Base-by-base conservation (phyloP, 2,888 invertebrate species). In the Plagodis dolabraria region DNA sequence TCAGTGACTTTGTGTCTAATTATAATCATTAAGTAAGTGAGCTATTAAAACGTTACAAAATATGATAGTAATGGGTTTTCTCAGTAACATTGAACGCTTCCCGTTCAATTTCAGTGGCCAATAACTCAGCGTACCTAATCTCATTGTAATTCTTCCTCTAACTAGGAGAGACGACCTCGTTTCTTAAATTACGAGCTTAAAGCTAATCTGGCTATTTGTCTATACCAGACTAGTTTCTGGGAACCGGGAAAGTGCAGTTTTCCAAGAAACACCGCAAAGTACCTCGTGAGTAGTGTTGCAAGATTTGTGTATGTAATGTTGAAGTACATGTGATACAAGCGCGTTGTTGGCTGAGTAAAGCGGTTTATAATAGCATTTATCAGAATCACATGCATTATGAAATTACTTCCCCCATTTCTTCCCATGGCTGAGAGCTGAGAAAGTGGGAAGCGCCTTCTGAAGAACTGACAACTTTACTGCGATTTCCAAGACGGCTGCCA, bases 111-210 rank as follows among this genome's bases (percentile, higher is more conserved):
- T 8, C 38, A 33, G 33, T 8, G 64, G 54, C 63, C 66, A 50
- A 71, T 75, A 76, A 75, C 63, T 75, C 73, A 71, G 61, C 60
- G 66, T 68, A 22, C 22, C 22, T 22, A 69, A 74, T 67, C 70
- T 69, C 57, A 47, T 64, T 61, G 70, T 71, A 77, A 73, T 73
- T 71, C 70, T 64, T 61, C 60, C 63, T 53, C 47, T 57, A 61
- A 62, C 64, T 57, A 59, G 55, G 49, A 55, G 55, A 47, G 60
- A 35, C 64, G 66, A 66, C 64, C 69, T 63, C 63, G 53, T 67
- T 71, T 65, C 69, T 68, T 61, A 71, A 69, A 69, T 71, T 64
- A 68, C 67, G 64, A 62, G 67, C 69, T 59, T 65, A 75, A 62
- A 71, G 53, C 48, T 61, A 67, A 67, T 67, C 65, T 45, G 47